Conservation (phyloP, 2,797 vertebrate species). For the Hozukius guyotensis region DNA sequence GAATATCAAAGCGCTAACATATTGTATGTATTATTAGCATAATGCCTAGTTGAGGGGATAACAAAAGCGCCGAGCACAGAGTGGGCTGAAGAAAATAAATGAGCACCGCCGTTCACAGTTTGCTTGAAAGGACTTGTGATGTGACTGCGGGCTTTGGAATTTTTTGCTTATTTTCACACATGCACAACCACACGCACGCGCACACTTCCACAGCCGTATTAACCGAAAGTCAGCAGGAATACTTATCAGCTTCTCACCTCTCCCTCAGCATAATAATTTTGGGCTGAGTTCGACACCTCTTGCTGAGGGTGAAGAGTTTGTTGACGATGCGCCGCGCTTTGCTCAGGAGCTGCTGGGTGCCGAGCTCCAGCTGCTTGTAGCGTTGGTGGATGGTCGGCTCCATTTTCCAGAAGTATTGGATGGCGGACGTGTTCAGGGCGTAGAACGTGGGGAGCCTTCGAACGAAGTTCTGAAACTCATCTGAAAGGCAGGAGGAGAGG, state of each 20-base stretch:
- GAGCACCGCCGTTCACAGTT: conserved; percentile 43
- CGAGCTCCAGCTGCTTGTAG: conserved; percentile 91
- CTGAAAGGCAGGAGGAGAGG: conserved; percentile 75
- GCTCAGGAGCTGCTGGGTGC: conserved; percentile 89
- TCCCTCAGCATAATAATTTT: conserved; percentile 90
- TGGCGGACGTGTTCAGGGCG: conserved; percentile 92
- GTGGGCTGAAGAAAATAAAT: conserved; percentile 45
- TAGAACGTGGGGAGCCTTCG: conserved; percentile 93
- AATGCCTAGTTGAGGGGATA: conserved; percentile 65
- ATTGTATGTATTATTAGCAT: conserved; percentile 67
- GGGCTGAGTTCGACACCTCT: conserved; percentile 93
- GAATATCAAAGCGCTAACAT: conserved; percentile 66
- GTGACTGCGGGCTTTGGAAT: conserved; percentile 37
- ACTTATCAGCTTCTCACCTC: conserved; percentile 86
- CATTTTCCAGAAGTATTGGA: conserved; percentile 95
- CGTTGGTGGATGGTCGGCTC: conserved; percentile 92
- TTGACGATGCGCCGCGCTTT: conserved; percentile 91
- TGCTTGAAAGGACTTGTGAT: conserved; percentile 48
- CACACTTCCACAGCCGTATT: background rate
- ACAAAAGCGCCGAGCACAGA: conserved; percentile 46
- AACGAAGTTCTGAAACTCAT: conserved; percentile 97
- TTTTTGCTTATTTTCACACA: conserved; percentile 27
- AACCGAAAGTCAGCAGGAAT: conserved; percentile 47
- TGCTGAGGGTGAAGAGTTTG: conserved; percentile 96
- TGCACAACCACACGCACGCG: background rate